phyloP scores from a whole-genome alignment of 2,113 vertebrate species.

The Prochilodus magdalenae region DNA sequence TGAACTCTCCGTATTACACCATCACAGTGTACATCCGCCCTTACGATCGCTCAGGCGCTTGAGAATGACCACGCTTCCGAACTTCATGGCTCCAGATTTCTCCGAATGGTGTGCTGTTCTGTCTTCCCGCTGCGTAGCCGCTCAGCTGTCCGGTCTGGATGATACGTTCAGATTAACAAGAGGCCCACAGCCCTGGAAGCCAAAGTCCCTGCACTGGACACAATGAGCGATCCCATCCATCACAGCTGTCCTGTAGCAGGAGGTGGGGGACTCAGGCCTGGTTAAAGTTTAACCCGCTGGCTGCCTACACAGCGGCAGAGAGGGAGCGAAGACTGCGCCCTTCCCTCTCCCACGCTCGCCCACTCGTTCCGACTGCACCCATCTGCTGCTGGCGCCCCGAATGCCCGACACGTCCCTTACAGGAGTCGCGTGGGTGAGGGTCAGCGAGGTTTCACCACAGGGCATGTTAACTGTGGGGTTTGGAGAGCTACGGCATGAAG shows the following conservation, averaged over 20 bases:
- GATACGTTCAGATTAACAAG: conserved; percentile 77
- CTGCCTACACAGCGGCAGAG: conserved; percentile 74
- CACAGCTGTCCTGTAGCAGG: conserved; percentile 80
- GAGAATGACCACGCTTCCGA: no score
- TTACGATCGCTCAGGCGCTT: no score
- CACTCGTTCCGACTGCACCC: conserved; percentile 68
- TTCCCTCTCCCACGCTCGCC: conserved; percentile 62
- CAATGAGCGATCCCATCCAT: conserved; percentile 79
- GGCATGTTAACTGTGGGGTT: conserved; percentile 9
- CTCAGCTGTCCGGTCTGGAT: conserved; percentile 73
- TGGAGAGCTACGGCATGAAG: not conserved
- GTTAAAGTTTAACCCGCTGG: conserved; percentile 96
- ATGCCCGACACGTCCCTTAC: conserved; percentile 36
- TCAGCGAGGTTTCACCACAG: not conserved
- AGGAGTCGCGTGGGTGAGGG: conserved; percentile 58
- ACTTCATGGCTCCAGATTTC: not conserved
- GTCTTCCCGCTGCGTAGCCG: conserved; percentile 51
- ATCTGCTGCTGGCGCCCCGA: conserved; percentile 73
- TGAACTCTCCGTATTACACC: no score
- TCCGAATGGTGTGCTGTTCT: conserved; percentile 48
- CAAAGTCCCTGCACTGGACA: conserved; percentile 64
- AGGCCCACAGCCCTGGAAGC: conserved; percentile 66
- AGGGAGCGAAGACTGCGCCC: conserved; percentile 52
- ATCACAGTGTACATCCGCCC: no score
- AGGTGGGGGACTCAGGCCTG: conserved; percentile 77